These are phyloP conservation scores for Alectoris magna DNA, from an alignment of 2,797 vertebrate genomes.

Conservation along the genomic window DNA sequence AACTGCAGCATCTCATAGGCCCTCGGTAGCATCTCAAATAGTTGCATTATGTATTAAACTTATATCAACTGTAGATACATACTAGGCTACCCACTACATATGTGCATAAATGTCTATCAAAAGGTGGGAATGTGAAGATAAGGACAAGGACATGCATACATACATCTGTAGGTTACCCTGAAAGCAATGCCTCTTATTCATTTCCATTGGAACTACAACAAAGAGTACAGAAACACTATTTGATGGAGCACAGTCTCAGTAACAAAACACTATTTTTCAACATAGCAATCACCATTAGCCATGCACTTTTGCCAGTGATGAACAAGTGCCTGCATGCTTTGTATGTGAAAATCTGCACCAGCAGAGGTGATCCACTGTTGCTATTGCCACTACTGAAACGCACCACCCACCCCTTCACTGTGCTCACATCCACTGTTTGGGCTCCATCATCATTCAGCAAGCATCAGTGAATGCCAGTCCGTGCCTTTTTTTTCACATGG, in stretches of 20 bases:
- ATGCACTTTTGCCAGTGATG: background rate
- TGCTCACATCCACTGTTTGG: too few species aligned
- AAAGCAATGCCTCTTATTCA: background rate
- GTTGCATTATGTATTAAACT: background rate
- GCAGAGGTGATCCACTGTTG: background rate
- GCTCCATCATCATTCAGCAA: too few species aligned
- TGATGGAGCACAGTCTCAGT: background rate
- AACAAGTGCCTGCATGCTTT: background rate
- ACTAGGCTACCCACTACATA: background rate
- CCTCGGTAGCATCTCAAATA: background rate
- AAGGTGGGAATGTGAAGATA: background rate
- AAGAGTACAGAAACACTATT: background rate
- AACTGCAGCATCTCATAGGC: background rate
- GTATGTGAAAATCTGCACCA: background rate
- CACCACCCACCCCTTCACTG: background rate
- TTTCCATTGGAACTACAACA: background rate
- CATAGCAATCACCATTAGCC: background rate
- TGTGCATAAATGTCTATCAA: accelerated
- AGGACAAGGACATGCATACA: accelerated
- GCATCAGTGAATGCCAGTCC: too few species aligned
- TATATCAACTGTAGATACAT: too few species aligned
- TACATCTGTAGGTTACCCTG: background rate
- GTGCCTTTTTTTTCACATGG: too few species aligned
- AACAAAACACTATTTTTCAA: background rate
- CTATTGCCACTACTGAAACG: background rate